These are phyloP conservation scores for Melangyna quadrimaculata DNA, from an alignment of 2,888 invertebrate genomes.

Conservation along the genomic window DNA sequence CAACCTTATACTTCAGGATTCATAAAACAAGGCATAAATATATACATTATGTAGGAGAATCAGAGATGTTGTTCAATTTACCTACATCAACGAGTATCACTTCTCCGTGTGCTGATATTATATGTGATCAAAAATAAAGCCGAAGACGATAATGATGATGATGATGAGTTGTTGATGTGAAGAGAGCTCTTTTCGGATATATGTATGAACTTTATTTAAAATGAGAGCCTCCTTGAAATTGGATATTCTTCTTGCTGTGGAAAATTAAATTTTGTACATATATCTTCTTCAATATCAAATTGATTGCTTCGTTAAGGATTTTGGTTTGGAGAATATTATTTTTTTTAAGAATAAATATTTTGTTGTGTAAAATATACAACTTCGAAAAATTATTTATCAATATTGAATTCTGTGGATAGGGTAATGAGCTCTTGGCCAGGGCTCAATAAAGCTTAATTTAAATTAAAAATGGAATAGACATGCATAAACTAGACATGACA, in stretches of 20 bases:
- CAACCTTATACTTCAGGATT: conserved; percentile 42
- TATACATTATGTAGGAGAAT: neutral
- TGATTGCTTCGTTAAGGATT: conserved; percentile 57
- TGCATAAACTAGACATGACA: no score
- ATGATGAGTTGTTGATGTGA: conserved; percentile 25
- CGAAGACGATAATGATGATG: neutral
- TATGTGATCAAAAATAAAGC: conserved; percentile 5
- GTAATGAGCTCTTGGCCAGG: neutral
- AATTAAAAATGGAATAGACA: neutral
- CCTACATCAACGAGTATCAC: neutral
- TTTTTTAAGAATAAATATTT: conserved; percentile 12
- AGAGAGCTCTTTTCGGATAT: conserved; percentile 22
- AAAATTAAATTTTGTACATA: conserved; percentile 47
- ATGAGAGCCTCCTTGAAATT: conserved; percentile 54
- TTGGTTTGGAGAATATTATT: neutral
- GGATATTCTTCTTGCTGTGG: conserved; percentile 48
- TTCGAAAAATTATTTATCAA: neutral
- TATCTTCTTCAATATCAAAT: conserved; percentile 30
- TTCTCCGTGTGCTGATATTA: conserved; percentile 24
- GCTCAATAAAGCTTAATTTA: no score
- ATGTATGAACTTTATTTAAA: conserved; percentile 45
- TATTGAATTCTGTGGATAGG: neutral
- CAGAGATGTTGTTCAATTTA: neutral
- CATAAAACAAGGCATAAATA: neutral
- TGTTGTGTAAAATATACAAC: neutral